Conservation (phyloP, 2,888 invertebrate genomes). For the Galerucella pusilla region DNA sequence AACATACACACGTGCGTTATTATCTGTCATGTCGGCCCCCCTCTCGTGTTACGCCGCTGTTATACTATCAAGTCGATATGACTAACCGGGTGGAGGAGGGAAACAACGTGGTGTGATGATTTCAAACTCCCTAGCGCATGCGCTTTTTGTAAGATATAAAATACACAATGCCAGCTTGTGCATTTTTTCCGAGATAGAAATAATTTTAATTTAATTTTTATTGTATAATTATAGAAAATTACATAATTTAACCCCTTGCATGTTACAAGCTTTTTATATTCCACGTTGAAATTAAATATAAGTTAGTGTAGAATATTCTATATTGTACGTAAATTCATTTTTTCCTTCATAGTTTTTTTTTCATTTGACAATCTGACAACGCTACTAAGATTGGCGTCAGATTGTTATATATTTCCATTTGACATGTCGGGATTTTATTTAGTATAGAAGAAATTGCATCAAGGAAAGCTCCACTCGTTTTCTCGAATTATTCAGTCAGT, state of each 20-base stretch:
- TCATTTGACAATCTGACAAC: constrained; percentile 21
- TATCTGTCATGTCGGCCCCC: too few species aligned
- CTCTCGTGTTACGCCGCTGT: constrained; percentile 1
- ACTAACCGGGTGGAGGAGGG: constrained; percentile 22
- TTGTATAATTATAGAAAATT: background rate
- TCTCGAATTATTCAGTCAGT: background rate
- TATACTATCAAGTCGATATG: constrained; percentile 19
- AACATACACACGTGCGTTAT: too few species aligned
- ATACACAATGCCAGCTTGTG: constrained; percentile 27
- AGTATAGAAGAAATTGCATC: constrained; percentile 21
- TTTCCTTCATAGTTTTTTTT: background rate
- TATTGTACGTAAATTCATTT: background rate
- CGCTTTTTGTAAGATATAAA: constrained; percentile 10
- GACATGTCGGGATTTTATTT: constrained; percentile 17
- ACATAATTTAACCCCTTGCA: too few species aligned
- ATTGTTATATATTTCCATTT: constrained; percentile 23
- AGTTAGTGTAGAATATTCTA: background rate
- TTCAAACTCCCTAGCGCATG: constrained; percentile 36
- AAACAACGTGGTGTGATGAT: constrained; percentile 46
- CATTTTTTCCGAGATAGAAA: background rate
- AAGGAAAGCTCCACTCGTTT: background rate
- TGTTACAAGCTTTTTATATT: too few species aligned
- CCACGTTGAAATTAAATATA: too few species aligned
- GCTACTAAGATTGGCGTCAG: background rate
- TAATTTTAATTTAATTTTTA: background rate